phyloP scores from a whole-genome alignment of 1,140 invertebrate genomes.

The Drosophila ogumai region DNA sequence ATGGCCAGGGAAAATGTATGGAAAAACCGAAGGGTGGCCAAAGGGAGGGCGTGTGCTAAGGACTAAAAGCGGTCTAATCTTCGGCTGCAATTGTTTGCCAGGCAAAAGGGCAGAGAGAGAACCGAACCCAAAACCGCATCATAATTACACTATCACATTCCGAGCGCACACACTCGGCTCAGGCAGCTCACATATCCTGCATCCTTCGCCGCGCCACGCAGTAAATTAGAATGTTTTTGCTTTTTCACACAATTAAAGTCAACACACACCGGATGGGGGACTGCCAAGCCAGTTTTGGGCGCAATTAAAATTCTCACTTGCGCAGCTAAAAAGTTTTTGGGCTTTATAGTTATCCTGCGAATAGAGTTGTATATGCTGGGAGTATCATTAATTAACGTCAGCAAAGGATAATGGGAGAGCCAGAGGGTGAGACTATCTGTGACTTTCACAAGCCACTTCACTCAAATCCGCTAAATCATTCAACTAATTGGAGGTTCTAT shows the following conservation, averaged over 20 bases:
- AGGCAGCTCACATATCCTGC: slow-evolving; percentile 60
- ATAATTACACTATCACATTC: slow-evolving; percentile 83
- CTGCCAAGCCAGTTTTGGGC: slow-evolving; percentile 2
- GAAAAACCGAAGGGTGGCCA: neutral
- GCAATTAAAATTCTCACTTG: slow-evolving; percentile 71
- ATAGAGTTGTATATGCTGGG: slow-evolving; percentile 30
- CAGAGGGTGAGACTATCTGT: slow-evolving; percentile 25
- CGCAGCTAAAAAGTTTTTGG: slow-evolving; percentile 47
- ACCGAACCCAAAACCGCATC: slow-evolving; percentile 70
- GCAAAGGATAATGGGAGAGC: slow-evolving; percentile 8
- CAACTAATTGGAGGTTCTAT: slow-evolving; percentile 42
- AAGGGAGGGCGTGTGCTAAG: slow-evolving; percentile 29
- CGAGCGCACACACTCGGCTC: slow-evolving; percentile 44
- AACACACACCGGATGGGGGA: slow-evolving; percentile 58
- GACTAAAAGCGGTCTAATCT: slow-evolving; percentile 73
- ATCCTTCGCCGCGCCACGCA: slow-evolving; percentile 56
- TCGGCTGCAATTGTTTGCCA: slow-evolving; percentile 67
- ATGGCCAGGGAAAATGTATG: slow-evolving; percentile 34
- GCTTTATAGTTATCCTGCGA: slow-evolving; percentile 24
- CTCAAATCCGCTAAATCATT: slow-evolving; percentile 62
- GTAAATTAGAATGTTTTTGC: slow-evolving; percentile 84
- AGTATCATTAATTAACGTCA: slow-evolving; percentile 65
- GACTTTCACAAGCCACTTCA: slow-evolving; percentile 56
- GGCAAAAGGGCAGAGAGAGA: slow-evolving; percentile 11
- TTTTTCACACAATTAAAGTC: slow-evolving; percentile 83